Conservation (phyloP, 1,140 invertebrate species). For the Ceratoteleas bidentatus region DNA sequence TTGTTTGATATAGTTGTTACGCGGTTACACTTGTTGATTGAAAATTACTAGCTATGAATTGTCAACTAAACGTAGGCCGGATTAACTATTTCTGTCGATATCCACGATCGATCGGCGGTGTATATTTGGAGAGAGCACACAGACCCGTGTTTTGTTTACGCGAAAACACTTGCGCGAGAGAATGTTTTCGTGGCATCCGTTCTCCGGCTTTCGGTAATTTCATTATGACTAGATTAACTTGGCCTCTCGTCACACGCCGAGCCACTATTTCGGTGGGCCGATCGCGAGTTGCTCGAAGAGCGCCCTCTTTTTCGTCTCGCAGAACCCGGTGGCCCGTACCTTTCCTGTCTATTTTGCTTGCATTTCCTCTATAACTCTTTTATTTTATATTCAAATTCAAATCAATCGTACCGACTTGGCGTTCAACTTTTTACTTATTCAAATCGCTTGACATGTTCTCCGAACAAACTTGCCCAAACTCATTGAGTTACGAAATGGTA, state of each 20-base stretch:
- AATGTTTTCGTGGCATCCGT: slow-evolving; percentile 16
- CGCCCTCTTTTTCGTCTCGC: slow-evolving; percentile 33
- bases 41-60: slow-evolving; percentile 69
- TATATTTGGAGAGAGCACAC: slow-evolving; percentile 54
- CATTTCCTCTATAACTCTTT: background rate
- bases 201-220: slow-evolving; percentile 46
- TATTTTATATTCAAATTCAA: background rate
- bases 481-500: too few species aligned
- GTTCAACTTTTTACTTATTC: too few species aligned
- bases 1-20: slow-evolving; percentile 18
- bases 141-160: slow-evolving; percentile 41
- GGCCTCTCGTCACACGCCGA: slow-evolving; percentile 56
- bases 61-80: slow-evolving; percentile 77
- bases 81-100: slow-evolving; percentile 74
- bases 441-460: too few species aligned
- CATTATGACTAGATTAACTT: slow-evolving; percentile 71
- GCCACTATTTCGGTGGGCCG: slow-evolving; percentile 34
- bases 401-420: background rate
- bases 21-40: slow-evolving; percentile 45
- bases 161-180: slow-evolving; percentile 21
- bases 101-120: slow-evolving; percentile 61
- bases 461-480: too few species aligned
- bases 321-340: slow-evolving; percentile 47
- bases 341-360: background rate
- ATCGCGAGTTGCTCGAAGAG: slow-evolving; percentile 36